Percentiles rank a stretch among this genome's conserved stretches.
These are phyloP conservation scores for Lacerta agilis DNA, from an alignment of 2,797 vertebrate species.

Conservation along the genomic window DNA sequence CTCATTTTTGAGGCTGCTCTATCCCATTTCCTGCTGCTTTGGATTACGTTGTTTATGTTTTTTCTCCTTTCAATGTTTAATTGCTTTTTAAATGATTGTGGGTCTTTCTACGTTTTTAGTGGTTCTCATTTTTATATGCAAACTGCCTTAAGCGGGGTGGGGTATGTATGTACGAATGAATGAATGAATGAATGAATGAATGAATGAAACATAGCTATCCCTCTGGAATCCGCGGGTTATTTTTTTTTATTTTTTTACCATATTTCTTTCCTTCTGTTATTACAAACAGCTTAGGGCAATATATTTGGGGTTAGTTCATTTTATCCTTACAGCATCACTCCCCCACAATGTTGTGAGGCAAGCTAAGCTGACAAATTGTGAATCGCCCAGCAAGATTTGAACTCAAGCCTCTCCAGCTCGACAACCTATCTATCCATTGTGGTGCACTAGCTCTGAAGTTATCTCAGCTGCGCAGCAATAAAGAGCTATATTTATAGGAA, in stretches of 20 bases:
- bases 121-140: too few relatives aligned
- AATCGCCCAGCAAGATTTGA: not conserved
- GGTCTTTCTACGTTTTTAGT: too few relatives aligned
- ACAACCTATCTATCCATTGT: too few relatives aligned
- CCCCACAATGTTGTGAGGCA: not conserved
- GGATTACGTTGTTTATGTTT: not conserved
- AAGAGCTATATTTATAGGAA: slow-evolving; percentile 39
- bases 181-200: too few relatives aligned
- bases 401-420: not conserved
- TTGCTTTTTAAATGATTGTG: too few relatives aligned
- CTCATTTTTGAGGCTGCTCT: not conserved
- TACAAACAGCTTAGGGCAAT: not conserved
- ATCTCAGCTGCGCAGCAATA: slow-evolving; percentile 5
- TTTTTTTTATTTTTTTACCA: not conserved
- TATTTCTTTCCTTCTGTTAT: not conserved
- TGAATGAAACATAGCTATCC: not conserved
- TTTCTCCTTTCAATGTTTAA: not conserved
- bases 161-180: too few relatives aligned
- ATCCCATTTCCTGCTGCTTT: not conserved
- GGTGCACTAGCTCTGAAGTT: not conserved
- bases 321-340: not conserved
- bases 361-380: not conserved
- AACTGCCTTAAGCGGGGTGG: too few relatives aligned
- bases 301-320: not conserved
- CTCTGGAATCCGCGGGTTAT: not conserved